Evolutionary conservation across 2,797 vertebrate genomes (phyloP).

Genomic region (Tenualosa thibaudeaui): DNA sequence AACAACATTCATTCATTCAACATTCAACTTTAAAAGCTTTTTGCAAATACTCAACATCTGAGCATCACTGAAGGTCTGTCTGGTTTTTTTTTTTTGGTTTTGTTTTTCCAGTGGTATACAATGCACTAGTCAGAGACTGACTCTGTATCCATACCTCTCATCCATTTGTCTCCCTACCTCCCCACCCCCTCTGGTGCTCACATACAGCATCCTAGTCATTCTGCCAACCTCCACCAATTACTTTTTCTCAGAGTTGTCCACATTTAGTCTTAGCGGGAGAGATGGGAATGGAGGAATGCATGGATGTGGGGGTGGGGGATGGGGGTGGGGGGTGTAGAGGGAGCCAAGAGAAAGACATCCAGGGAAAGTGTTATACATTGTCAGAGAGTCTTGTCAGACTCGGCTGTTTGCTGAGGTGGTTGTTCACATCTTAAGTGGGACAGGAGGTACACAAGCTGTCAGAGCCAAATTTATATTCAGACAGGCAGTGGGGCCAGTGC

Average conservation of each 20-base stretch:
- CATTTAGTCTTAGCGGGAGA: background rate
- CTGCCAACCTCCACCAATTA: background rate
- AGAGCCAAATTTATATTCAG: conserved; percentile 11
- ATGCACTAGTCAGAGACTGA: background rate
- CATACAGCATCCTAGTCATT: background rate
- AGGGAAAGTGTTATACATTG: conserved; percentile 11
- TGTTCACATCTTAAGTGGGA: conserved; percentile 30
- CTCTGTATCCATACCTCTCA: background rate
- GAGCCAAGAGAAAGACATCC: background rate
- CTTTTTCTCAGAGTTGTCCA: background rate
- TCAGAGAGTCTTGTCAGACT: conserved; percentile 25
- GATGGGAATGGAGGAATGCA: background rate
- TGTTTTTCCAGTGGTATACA: background rate
- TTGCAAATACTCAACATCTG: background rate
- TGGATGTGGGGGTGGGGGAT: background rate
- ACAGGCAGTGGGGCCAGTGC: background rate
- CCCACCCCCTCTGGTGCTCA: background rate
- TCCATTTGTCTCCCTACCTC: background rate
- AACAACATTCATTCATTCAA: background rate
- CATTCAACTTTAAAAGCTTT: background rate
- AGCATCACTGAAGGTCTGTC: background rate
- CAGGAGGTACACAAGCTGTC: conserved; percentile 19
- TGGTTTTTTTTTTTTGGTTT: background rate
- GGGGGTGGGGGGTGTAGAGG: background rate
- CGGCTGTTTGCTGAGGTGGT: conserved; percentile 1